These are phyloP conservation scores for Gymnoscopelus microlampas DNA, from an alignment of 2,797 vertebrate species.

Conservation along the genomic window DNA sequence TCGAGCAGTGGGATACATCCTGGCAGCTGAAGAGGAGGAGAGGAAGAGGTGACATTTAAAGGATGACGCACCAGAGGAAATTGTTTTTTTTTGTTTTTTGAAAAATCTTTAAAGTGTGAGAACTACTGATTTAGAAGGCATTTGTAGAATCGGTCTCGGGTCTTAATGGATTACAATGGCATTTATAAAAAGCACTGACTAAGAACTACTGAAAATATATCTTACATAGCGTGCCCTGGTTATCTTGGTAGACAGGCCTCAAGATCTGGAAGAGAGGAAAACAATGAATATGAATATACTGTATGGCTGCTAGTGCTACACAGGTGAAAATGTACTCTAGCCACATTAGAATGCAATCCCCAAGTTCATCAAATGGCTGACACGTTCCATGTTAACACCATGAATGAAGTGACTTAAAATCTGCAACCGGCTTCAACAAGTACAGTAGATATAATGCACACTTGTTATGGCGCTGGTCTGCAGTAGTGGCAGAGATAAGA, in stretches of 20 bases:
- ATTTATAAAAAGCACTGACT: constrained; percentile 1
- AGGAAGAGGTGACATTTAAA: neutral
- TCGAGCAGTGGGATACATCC: constrained; percentile 67
- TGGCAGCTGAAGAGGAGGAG: constrained; percentile 53
- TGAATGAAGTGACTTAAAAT: too few relatives aligned
- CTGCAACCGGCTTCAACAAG: too few relatives aligned
- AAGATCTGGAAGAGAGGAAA: constrained; percentile 84
- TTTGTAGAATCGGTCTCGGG: too few relatives aligned
- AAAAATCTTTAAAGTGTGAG: too few relatives aligned
- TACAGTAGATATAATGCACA: too few relatives aligned
- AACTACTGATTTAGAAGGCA: too few relatives aligned
- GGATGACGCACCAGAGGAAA: neutral
- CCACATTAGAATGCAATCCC: neutral
- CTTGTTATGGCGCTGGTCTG: too few relatives aligned
- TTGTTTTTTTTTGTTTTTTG: too few relatives aligned
- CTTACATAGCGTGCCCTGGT: constrained; percentile 85
- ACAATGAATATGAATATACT: constrained; percentile 24
- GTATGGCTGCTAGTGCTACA: neutral
- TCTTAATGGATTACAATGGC: neutral
- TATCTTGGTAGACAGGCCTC: constrained; percentile 89
- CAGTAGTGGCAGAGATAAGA: too few relatives aligned
- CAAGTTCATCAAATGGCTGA: neutral
- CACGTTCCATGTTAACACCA: neutral
- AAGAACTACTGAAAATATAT: constrained; percentile 13
- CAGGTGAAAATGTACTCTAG: neutral